Conservation (phyloP, 30 jellyfish, hydroid and myxozoan genomes). For the Pelagia noctiluca region DNA sequence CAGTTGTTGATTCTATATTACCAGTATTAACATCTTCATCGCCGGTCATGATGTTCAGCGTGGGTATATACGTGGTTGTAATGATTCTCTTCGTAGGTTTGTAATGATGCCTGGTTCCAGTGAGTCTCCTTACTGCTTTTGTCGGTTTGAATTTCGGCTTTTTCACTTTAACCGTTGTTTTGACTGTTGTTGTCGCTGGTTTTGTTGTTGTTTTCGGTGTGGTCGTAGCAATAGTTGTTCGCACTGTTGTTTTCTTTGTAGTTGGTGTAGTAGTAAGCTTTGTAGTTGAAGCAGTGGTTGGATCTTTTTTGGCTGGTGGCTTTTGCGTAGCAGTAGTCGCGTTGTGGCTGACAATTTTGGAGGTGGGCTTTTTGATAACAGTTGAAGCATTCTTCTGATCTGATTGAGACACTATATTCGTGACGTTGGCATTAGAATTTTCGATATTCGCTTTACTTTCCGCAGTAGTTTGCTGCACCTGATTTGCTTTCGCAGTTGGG, state of each 20-base stretch:
- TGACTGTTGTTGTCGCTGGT: slow-evolving; percentile 27
- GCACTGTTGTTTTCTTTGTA: slow-evolving; percentile 18
- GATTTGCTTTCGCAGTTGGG: too few relatives aligned
- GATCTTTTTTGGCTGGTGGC: slow-evolving; percentile 14
- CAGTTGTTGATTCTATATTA: slow-evolving; percentile 13
- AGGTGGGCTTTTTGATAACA: too few relatives aligned
- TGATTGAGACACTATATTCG: too few relatives aligned
- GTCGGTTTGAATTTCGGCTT: slow-evolving; percentile 28
- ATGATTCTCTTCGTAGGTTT: slow-evolving; percentile 5
- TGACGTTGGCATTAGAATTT: too few relatives aligned
- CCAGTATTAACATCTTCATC: slow-evolving; percentile 81
- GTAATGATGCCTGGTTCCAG: background rate
- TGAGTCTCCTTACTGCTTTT: slow-evolving; percentile 7
- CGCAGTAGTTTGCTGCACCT: too few relatives aligned
- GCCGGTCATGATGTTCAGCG: slow-evolving; percentile 83
- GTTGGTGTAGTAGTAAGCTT: slow-evolving; percentile 31
- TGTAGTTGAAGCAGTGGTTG: slow-evolving; percentile 19
- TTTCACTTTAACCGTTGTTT: slow-evolving; percentile 1
- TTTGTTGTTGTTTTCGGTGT: slow-evolving; percentile 20
- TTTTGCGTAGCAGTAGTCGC: slow-evolving; percentile 10
- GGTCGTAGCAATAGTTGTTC: slow-evolving; percentile 30
- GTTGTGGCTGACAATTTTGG: slow-evolving; percentile 1
- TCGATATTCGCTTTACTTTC: too few relatives aligned
- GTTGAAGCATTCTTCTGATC: too few relatives aligned
- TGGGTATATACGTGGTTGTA: slow-evolving; percentile 74